Evolutionary conservation across 2,888 invertebrate genomes (phyloP), one percentile per base, ranked within the genome.

Genomic region (Spatulosminthurus flaviceps): DNA sequence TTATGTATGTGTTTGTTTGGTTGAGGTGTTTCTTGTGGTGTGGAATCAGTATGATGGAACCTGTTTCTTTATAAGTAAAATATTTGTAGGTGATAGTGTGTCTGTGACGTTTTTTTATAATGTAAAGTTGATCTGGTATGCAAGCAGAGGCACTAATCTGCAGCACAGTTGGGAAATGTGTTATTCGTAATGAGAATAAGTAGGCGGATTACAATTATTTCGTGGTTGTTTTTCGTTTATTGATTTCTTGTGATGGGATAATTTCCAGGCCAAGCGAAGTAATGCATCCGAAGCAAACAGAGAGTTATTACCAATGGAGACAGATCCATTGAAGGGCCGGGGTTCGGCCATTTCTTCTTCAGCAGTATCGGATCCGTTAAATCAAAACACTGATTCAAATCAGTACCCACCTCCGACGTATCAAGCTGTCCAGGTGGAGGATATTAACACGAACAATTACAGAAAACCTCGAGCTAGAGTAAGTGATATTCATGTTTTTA

Each of bases 241-340:
- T 61, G 4, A 34, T 4, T 34, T 34, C 5, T 4, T 34, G 5
- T 34, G 9, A 34, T 34, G 34, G 34, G 34, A 34, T 9, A 34
- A n/a, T 7, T 51, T 51, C 16, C 16, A 43, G 42, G 60, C 7
- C 61, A 75, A 28, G 1, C 7, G 24, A 66, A 67, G 42, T 67
- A 26, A 66, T 67, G 66, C 42, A 69, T 77, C 77, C 69, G n/a
- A 67, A 41, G 42, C 29, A 29, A 22, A 22, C 16, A 13, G 16
- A n/a, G 19, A n/a, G 43, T 11, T 60, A 41, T 72, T 41, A 43
- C 80, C 83, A 81, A 84, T 84, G 84, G 84, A 84, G 80, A 82
- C 83, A 73, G 83, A 83, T 81, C 82, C 83, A 34, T 67, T 83
- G 79, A 83, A 82, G 80, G 78, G 70, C 29, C 79, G 66, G 0